phyloP scores from a whole-genome alignment of 2,888 invertebrate genomes.

The Nemotelus nigrinus region DNA sequence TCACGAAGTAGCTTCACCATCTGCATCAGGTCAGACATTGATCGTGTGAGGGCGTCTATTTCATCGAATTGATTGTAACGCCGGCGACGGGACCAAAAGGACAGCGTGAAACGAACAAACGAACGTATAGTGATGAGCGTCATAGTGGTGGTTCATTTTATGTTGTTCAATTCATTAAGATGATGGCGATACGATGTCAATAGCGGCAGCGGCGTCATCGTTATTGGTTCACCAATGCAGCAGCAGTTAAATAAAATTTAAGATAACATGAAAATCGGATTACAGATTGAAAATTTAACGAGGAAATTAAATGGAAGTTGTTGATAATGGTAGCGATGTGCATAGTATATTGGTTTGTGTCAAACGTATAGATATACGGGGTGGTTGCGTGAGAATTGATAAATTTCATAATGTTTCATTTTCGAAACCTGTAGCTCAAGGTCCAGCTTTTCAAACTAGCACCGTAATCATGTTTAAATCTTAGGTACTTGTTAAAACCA shows the following conservation, averaged over 20 bases:
- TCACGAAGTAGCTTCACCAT: conserved; percentile 75
- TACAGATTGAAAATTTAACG: conserved; percentile 28
- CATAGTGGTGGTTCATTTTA: conserved; percentile 15
- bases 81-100: not conserved
- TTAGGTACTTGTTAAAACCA: too few species aligned
- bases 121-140: conserved; percentile 28
- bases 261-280: conserved; percentile 36
- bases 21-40: conserved; percentile 73
- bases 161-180: conserved; percentile 49
- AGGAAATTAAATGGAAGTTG: conserved; percentile 2
- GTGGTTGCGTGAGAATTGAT: too few species aligned
- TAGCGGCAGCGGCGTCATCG: conserved; percentile 1
- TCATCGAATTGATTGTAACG: too few species aligned
- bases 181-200: conserved; percentile 16
- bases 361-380: too few species aligned
- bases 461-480: too few species aligned
- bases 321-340: not conserved
- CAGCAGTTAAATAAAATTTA: conserved; percentile 31
- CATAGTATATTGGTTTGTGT: too few species aligned
- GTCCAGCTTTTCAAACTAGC: too few species aligned
- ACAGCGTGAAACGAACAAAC: conserved; percentile 32
- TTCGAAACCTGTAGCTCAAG: too few species aligned
- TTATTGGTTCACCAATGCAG: not conserved
- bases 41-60: conserved; percentile 71
- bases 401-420: too few species aligned